These are phyloP conservation scores for Drosophila testacea DNA, from an alignment of 2,888 invertebrate genomes.

Conservation along the genomic window DNA sequence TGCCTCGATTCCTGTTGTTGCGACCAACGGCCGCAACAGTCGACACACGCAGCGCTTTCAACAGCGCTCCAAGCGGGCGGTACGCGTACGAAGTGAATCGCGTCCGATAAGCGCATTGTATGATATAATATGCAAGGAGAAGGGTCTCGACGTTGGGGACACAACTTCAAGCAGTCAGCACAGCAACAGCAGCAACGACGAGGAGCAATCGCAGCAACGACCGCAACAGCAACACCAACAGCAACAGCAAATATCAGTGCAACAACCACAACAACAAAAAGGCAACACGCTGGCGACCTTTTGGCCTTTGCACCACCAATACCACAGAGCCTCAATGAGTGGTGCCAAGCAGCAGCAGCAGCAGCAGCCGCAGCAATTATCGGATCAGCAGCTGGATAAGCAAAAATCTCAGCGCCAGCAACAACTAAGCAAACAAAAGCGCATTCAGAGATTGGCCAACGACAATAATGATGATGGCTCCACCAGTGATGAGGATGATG, in stretches of 20 bases:
- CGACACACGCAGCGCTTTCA: slow-evolving; percentile 82
- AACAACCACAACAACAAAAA: slow-evolving; percentile 33
- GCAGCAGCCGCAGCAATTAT: slow-evolving; percentile 12
- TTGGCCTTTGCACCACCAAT: slow-evolving; percentile 70
- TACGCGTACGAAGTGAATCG: slow-evolving; percentile 84
- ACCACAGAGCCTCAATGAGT: slow-evolving; percentile 55
- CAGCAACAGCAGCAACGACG: slow-evolving; percentile 38
- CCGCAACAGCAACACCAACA: slow-evolving; percentile 27
- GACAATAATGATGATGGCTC: slow-evolving; percentile 8
- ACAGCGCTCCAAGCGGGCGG: slow-evolving; percentile 80
- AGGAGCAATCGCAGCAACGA: slow-evolving; percentile 50
- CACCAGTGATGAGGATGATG: slow-evolving; percentile 26
- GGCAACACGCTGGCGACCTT: slow-evolving; percentile 74
- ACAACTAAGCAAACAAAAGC: slow-evolving; percentile 38
- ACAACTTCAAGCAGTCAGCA: slow-evolving; percentile 66
- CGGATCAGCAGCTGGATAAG: slow-evolving; percentile 27
- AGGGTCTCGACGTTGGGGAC: slow-evolving; percentile 81
- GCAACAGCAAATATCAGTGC: slow-evolving; percentile 55
- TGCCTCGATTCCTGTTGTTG: slow-evolving; percentile 24
- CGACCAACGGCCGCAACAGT: slow-evolving; percentile 64
- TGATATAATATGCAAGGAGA: slow-evolving; percentile 86
- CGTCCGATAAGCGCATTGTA: slow-evolving; percentile 85
- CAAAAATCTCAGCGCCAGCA: slow-evolving; percentile 35
- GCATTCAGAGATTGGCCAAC: slow-evolving; percentile 10
- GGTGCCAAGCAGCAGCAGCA: slow-evolving; percentile 25